These are phyloP conservation scores for Ischnus inquisitorius DNA, from an alignment of 2,888 invertebrate genomes.

Conservation along the genomic window DNA sequence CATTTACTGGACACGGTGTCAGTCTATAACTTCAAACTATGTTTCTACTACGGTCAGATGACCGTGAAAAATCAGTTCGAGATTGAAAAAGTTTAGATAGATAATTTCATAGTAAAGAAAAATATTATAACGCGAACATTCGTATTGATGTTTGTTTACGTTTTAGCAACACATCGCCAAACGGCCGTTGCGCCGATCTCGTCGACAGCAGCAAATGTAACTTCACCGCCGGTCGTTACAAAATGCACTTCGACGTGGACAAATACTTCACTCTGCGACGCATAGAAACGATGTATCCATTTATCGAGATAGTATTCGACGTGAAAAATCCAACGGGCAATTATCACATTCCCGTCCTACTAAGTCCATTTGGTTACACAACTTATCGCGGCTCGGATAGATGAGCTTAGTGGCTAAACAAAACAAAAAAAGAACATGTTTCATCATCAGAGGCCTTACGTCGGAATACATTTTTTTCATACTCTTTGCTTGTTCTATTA, in stretches of 20 bases:
- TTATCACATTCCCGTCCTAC: conserved; percentile 92
- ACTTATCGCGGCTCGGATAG: conserved; percentile 91
- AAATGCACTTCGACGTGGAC: conserved; percentile 91
- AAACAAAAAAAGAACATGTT: background rate
- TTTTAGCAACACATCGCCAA: conserved; percentile 87
- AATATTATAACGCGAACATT: background rate
- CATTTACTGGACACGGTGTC: too few relatives aligned
- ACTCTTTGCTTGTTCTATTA: background rate
- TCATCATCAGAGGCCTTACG: conserved; percentile 35
- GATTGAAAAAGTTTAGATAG: background rate
- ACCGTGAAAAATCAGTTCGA: background rate
- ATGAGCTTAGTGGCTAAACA: conserved; percentile 62
- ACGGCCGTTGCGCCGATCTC: conserved; percentile 90
- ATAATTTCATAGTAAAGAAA: background rate
- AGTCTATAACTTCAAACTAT: background rate
- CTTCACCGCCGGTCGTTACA: conserved; percentile 90
- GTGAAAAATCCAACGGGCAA: conserved; percentile 88
- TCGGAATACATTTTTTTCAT: background rate
- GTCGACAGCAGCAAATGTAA: conserved; percentile 86
- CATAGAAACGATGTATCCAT: conserved; percentile 91
- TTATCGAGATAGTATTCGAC: conserved; percentile 92
- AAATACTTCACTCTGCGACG: conserved; percentile 89
- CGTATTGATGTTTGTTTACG: conserved; percentile 51
- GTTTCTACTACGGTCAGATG: background rate
- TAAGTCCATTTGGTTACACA: conserved; percentile 92